Conservation (phyloP, 2,797 vertebrate genomes). For the Hyperoplus lanceolatus region DNA sequence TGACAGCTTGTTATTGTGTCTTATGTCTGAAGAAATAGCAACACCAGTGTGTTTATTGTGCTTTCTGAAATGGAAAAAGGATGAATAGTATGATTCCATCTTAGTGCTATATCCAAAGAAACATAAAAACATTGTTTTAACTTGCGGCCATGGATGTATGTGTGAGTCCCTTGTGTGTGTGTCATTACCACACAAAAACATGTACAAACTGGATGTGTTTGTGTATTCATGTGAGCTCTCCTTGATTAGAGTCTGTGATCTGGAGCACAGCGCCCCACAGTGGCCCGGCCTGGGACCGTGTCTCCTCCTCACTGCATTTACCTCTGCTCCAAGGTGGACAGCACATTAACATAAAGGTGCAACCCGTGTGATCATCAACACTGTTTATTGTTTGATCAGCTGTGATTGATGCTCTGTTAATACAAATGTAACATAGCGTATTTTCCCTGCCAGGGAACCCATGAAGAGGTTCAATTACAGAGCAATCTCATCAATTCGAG, state of each 20-base stretch:
- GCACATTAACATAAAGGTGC: conserved; percentile 84
- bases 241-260: conserved; percentile 71
- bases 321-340: conserved; percentile 60
- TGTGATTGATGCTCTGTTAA: conserved; percentile 96
- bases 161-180: conserved; percentile 22
- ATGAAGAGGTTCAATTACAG: conserved; percentile 96
- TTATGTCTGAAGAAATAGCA: neutral
- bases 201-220: conserved; percentile 27
- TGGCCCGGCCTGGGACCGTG: conserved; percentile 74
- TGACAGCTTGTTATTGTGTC: neutral
- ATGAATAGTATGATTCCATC: neutral
- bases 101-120: neutral
- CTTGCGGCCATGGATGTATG: neutral
- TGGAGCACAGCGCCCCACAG: conserved; percentile 93
- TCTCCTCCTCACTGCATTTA: conserved; percentile 58
- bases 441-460: conserved; percentile 95
- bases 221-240: conserved; percentile 20
- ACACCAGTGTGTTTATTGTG: neutral
- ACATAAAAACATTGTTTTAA: neutral
- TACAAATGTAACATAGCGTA: conserved; percentile 94
- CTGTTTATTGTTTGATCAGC: conserved; percentile 94
- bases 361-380: conserved; percentile 82
- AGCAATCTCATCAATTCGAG: conserved; percentile 96
- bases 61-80: neutral
- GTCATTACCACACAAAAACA: conserved; percentile 26